Evolutionary conservation across 2,113 vertebrate genomes (phyloP), one percentile per base, ranked within the genome.

Genomic region (Austrofundulus limnaeus): DNA sequence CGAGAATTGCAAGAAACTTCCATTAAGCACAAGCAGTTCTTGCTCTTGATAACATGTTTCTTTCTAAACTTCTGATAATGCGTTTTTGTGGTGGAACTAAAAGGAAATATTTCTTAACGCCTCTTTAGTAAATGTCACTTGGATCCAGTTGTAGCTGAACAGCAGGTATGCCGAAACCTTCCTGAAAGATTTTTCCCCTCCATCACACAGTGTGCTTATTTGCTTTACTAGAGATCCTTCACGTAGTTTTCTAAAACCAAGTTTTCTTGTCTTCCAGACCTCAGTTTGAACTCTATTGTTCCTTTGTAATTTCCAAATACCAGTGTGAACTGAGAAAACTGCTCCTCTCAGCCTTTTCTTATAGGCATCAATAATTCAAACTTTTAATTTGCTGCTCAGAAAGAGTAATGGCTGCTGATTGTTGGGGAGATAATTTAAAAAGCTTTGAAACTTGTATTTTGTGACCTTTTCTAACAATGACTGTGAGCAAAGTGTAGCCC

Each of bases 231-330:
- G 7, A 17, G 1, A 28, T 17, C 49, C 19, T 15, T 21, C 21
- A 45, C 19, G 57, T 11, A 19, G 11, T 31, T 34, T 13, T 24
- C 4, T 2, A 28, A 28, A 16, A 28, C 28, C n/a, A 31, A 2
- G 24, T 8, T 19, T 4, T 1, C 11, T 37, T 4, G n/a, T 37
- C 38, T 11, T 23, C 28, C 66, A 51, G 39, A 75, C 77, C 59
- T 72, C 16, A 53, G 48, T 73, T 84, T 79, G 78, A 70, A 16
- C 56, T 62, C 57, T 25, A 16, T 12, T 34, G 55, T 71, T 57
- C 39, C 41, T 8, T 5, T 34, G 4, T 15, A 10, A 7, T 51
- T 51, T 49, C 21, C 23, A 49, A 49, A 24, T 24, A 15, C 13
- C 13, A 49, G 13, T 13, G 47, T 7, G 21, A 49, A 14, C 47